These are phyloP conservation scores for Hylaea fasciaria DNA, from an alignment of 2,888 invertebrate genomes.

Conservation along the genomic window DNA sequence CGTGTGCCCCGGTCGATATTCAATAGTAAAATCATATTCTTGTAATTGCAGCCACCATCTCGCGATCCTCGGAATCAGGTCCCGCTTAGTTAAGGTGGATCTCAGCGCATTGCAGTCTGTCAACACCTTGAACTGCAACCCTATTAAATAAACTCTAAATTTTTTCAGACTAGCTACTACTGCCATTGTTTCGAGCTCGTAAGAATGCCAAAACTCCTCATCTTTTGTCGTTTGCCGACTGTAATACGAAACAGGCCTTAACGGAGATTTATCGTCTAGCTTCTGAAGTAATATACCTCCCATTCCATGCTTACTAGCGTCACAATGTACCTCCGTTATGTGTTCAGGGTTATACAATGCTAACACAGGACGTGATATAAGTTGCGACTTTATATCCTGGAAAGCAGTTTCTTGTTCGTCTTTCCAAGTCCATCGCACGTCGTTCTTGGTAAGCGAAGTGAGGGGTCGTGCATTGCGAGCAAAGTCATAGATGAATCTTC, in stretches of 20 bases:
- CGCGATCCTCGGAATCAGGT: background rate
- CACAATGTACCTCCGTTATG: background rate
- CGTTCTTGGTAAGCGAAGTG: background rate
- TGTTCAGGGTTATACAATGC: background rate
- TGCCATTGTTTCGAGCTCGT: conserved; percentile 7
- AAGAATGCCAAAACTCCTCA: background rate
- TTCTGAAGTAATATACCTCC: conserved; percentile 1
- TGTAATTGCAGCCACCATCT: conserved; percentile 2
- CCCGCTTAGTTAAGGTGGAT: background rate
- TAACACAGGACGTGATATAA: background rate
- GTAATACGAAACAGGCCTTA: background rate
- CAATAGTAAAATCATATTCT: conserved; percentile 2
- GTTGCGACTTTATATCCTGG: background rate
- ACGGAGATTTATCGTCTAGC: background rate
- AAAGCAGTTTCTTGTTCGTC: conserved; percentile 5
- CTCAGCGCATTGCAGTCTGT: conserved; percentile 3
- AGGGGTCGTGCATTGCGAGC: background rate
- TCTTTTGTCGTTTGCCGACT: background rate
- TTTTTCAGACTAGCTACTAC: background rate
- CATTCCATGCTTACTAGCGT: background rate
- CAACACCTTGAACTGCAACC: background rate
- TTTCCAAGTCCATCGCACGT: conserved; percentile 4
- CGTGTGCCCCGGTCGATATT: background rate
- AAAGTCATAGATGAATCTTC: background rate
- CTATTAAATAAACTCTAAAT: conserved; percentile 2